Conservation (phyloP, 2,888 invertebrate species). For the Capitulum mitella region DNA sequence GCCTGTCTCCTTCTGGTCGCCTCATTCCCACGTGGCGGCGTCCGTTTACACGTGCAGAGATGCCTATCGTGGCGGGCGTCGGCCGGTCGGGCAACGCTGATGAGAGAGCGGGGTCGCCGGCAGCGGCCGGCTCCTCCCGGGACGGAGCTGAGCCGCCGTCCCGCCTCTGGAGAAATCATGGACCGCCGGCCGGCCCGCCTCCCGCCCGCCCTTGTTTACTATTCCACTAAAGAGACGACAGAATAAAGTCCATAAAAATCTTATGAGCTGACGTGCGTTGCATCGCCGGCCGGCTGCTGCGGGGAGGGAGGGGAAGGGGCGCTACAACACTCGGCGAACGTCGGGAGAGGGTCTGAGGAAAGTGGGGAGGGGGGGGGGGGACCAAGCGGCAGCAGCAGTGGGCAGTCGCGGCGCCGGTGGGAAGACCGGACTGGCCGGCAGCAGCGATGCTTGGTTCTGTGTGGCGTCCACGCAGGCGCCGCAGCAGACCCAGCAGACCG, state of each 20-base stretch:
- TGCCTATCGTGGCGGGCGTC: neutral
- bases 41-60: neutral
- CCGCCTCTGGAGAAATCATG: neutral
- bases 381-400: too few relatives aligned
- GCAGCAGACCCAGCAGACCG: too few relatives aligned
- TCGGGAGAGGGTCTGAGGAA: too few relatives aligned
- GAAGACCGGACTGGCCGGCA: too few relatives aligned
- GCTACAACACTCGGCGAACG: too few relatives aligned
- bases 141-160: neutral
- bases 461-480: too few relatives aligned
- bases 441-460: too few relatives aligned
- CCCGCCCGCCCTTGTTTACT: neutral
- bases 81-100: neutral
- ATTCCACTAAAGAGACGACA: neutral
- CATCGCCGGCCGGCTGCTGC: neutral
- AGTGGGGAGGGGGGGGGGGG: neutral
- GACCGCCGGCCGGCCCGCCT: neutral
- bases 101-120: neutral
- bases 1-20: neutral
- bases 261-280: conserved; percentile 9
- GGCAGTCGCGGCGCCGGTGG: too few relatives aligned
- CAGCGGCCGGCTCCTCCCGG: neutral
- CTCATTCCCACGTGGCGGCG: neutral
- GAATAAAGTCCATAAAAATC: conserved; percentile 10
- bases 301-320: neutral